Conservation (phyloP, 2,113 vertebrate genomes). For the Numenius arquata region DNA sequence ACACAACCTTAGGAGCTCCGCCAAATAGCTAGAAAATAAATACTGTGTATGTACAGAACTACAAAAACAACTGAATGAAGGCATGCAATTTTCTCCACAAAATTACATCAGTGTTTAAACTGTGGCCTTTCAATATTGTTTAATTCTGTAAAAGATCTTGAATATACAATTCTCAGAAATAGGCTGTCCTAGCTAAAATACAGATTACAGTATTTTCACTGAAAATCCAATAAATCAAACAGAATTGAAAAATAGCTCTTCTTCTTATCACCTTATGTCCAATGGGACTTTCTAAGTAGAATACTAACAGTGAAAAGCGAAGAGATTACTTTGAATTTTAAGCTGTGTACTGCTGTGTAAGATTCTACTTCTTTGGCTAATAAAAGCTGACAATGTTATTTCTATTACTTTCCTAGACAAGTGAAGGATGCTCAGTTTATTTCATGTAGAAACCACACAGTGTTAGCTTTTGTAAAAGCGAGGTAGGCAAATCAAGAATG, state of each 20-base stretch:
- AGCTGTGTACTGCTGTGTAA: not conserved
- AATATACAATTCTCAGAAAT: not conserved
- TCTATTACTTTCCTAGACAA: not conserved
- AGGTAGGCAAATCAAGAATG: not conserved
- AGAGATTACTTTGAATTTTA: conserved; percentile 48
- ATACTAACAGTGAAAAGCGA: conserved; percentile 39
- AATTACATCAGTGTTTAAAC: not conserved
- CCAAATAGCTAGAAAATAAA: not conserved
- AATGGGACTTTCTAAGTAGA: conserved; percentile 27
- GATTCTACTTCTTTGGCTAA: conserved; percentile 16
- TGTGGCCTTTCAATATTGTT: not conserved
- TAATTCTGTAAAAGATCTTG: not conserved
- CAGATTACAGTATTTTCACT: not conserved
- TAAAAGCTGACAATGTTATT: conserved; percentile 40
- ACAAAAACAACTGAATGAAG: not conserved
- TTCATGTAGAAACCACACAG: not conserved
- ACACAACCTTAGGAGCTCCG: not conserved
- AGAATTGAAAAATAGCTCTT: conserved; percentile 18
- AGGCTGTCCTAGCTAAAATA: not conserved
- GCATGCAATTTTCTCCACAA: not conserved
- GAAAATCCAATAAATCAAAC: not conserved
- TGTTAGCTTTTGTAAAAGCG: not conserved
- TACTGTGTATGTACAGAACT: not conserved
- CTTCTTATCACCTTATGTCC: not conserved
- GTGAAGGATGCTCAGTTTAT: not conserved